phyloP scores from a whole-genome alignment of 2,797 vertebrate genomes.

The Sitta carolinensis region DNA sequence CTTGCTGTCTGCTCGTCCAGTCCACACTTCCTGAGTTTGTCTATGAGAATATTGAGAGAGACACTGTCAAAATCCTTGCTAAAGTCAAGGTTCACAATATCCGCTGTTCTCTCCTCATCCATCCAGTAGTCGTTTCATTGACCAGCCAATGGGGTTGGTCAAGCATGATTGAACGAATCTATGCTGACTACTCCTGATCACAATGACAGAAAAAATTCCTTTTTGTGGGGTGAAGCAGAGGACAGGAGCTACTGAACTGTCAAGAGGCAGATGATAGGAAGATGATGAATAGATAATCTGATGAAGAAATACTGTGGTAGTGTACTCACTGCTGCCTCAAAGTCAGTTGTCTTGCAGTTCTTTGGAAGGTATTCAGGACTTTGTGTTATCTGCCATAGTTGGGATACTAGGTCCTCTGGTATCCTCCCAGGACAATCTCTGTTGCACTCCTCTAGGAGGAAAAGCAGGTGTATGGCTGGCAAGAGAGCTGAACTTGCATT shows the following conservation, averaged over 20 bases:
- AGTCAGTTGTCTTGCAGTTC: background rate
- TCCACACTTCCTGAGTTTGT: background rate
- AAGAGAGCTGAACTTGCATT: background rate
- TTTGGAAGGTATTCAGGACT: background rate
- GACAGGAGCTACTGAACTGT: background rate
- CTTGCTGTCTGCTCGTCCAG: rapidly evolving
- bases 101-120: background rate
- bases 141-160: background rate
- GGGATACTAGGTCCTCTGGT: background rate
- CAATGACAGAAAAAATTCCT: background rate
- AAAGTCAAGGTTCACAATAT: background rate
- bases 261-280: background rate
- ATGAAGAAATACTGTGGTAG: background rate
- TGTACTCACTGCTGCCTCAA: background rate
- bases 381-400: background rate
- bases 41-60: background rate
- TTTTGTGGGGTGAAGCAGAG: background rate
- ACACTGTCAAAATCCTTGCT: background rate
- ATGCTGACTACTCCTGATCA: background rate
- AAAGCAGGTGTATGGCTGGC: rapidly evolving
- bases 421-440: background rate
- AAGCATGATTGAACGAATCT: background rate
- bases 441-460: background rate
- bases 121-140: background rate
- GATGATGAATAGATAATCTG: background rate